Percentiles rank a stretch among this genome's conserved stretches.
Conservation (phyloP, 2,797 vertebrate genomes). For the Xenentodon cancila region DNA sequence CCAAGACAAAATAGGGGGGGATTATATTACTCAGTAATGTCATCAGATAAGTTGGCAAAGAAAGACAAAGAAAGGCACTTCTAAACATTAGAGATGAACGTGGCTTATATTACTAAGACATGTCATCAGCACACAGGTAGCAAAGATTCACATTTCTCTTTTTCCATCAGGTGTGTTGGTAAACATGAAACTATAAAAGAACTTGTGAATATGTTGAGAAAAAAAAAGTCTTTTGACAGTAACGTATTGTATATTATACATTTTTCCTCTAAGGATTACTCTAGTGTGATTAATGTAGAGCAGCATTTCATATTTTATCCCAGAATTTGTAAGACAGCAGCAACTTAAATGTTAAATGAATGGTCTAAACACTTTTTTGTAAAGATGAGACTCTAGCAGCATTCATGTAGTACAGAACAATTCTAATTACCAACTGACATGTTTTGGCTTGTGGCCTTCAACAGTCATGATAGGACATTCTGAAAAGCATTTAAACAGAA, state of each 20-base stretch:
- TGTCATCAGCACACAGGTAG: slow-evolving; percentile 79
- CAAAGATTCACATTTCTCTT: slow-evolving; percentile 31
- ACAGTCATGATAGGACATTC: too few species aligned
- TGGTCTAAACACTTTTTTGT: too few species aligned
- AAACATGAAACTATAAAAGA: slow-evolving; percentile 23
- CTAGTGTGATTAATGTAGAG: slow-evolving; percentile 10
- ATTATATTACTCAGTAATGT: slow-evolving; percentile 81
- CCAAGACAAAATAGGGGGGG: slow-evolving; percentile 64
- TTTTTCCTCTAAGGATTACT: background rate
- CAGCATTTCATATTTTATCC: background rate
- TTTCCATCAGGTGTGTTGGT: slow-evolving; percentile 35
- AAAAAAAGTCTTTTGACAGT: background rate
- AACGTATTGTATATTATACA: background rate
- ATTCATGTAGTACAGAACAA: too few species aligned
- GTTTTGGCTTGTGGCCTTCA: too few species aligned
- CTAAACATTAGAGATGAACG: slow-evolving; percentile 60
- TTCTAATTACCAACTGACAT: too few species aligned
- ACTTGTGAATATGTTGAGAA: background rate
- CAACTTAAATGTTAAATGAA: too few species aligned
- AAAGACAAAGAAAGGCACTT: slow-evolving; percentile 53
- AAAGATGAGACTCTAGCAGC: too few species aligned
- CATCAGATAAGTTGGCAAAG: slow-evolving; percentile 78
- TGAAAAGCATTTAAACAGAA: too few species aligned
- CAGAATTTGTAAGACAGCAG: background rate
- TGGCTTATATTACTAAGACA: slow-evolving; percentile 71